Percentiles rank a stretch among this genome's conserved stretches.
phyloP scores from a whole-genome alignment of 2,113 vertebrate genomes.

The Cheilinus undulatus region DNA sequence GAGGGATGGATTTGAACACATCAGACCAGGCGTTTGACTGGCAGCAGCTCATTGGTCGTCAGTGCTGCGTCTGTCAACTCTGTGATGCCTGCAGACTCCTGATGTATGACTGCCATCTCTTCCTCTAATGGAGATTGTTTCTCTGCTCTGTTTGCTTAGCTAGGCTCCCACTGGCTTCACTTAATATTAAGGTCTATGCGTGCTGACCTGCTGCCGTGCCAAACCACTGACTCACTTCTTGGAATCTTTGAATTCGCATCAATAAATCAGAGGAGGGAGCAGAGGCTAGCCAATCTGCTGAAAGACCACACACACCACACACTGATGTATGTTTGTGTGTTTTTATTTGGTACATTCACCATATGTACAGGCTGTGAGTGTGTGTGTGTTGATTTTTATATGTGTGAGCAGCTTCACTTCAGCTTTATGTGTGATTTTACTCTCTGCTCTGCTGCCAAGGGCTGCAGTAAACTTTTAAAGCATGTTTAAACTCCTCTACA shows the following conservation, averaged over 20 bases:
- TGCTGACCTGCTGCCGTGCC: constrained; percentile 49
- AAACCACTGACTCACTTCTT: constrained; percentile 67
- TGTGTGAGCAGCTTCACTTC: constrained; percentile 3
- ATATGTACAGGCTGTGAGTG: not conserved
- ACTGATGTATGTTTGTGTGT: not conserved
- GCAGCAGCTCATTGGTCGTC: constrained; percentile 12
- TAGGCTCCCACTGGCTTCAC: constrained; percentile 11
- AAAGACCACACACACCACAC: constrained; percentile 40
- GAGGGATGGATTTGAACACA: too few relatives aligned
- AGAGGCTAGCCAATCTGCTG: constrained; percentile 41
- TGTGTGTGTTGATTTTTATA: not conserved
- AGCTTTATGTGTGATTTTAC: constrained; percentile 23
- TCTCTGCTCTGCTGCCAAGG: not conserved
- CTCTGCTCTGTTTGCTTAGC: constrained; percentile 27
- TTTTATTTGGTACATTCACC: constrained; percentile 16
- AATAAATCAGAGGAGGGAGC: constrained; percentile 64
- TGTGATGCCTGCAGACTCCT: not conserved
- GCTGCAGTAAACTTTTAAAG: constrained; percentile 23
- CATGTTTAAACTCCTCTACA: constrained; percentile 13
- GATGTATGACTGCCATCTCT: constrained; percentile 15
- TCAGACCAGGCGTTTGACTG: too few relatives aligned
- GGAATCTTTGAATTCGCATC: constrained; percentile 66
- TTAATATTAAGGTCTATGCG: constrained; percentile 36
- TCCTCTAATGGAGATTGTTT: constrained; percentile 51
- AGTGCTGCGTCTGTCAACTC: not conserved